Conservation (phyloP, 2,113 vertebrate genomes). For the Austrofundulus limnaeus region DNA sequence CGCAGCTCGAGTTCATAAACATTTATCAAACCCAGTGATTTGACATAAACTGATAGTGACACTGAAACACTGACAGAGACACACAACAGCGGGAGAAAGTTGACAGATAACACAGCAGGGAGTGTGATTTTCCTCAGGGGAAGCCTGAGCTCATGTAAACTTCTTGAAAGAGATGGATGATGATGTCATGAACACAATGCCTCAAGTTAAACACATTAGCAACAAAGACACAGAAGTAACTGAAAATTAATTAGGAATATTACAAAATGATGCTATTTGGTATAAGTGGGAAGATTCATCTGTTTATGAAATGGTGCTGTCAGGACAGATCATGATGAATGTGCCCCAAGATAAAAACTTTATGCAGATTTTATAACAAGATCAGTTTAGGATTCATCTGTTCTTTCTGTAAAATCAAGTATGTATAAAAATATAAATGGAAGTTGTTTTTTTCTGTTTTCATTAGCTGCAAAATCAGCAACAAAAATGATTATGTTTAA, state of each 20-base stretch:
- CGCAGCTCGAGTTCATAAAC: not conserved
- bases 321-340: not conserved
- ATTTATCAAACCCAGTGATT: constrained; percentile 17
- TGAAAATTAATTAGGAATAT: not conserved
- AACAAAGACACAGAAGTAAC: not conserved
- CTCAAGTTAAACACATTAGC: constrained; percentile 52
- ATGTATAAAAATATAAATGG: no score
- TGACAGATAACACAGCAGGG: constrained; percentile 46
- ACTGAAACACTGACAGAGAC: constrained; percentile 33
- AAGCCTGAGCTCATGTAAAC: constrained; percentile 12
- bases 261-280: not conserved
- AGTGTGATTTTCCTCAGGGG: constrained; percentile 12
- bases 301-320: not conserved
- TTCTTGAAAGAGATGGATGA: constrained; percentile 46
- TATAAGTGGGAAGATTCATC: not conserved
- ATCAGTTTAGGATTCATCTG: no score
- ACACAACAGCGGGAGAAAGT: constrained; percentile 12
- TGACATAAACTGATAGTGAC: constrained; percentile 29
- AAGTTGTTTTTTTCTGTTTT: no score
- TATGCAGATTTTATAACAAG: not conserved
- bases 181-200: constrained; percentile 53
- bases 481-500: no score
- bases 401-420: no score
- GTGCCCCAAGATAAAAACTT: not conserved
- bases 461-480: no score